These are phyloP conservation scores for Patella caerulea DNA, from an alignment of 2,888 invertebrate genomes.

Conservation along the genomic window DNA sequence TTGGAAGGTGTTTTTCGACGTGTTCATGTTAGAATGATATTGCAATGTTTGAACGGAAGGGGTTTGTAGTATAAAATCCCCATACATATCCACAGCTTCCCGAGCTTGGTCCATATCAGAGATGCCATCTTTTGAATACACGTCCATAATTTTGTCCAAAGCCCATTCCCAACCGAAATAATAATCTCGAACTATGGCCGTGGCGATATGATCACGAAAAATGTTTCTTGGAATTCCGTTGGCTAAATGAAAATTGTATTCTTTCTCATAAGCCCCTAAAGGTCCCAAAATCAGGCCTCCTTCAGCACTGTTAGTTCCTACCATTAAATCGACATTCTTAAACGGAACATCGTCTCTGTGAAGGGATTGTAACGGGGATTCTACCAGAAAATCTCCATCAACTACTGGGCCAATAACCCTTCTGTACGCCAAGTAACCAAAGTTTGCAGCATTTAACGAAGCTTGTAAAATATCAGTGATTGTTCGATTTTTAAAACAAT, in stretches of 20 bases:
- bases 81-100: conserved; percentile 29
- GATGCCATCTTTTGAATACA: conserved; percentile 8
- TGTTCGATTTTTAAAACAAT: conserved; percentile 28
- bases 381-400: conserved; percentile 28
- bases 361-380: conserved; percentile 11
- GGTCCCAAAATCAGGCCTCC: conserved; percentile 26
- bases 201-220: conserved; percentile 26
- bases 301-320: conserved; percentile 27
- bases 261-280: conserved; percentile 18
- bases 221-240: conserved; percentile 26
- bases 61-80: conserved; percentile 34
- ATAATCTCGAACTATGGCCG: conserved; percentile 27
- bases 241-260: conserved; percentile 19
- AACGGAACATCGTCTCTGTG: conserved; percentile 23
- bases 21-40: conserved; percentile 18
- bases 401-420: conserved; percentile 29
- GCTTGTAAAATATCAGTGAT: conserved; percentile 21
- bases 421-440: conserved; percentile 6
- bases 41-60: conserved; percentile 23
- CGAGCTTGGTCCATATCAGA: conserved; percentile 22
- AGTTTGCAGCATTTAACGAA: conserved; percentile 13
- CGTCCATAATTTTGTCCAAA: conserved; percentile 6
- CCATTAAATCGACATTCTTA: conserved; percentile 29
- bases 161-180: conserved; percentile 12
- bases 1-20: conserved; percentile 13